phyloP scores from a whole-genome alignment of 2,888 invertebrate genomes.

The Chirona hameri region DNA sequence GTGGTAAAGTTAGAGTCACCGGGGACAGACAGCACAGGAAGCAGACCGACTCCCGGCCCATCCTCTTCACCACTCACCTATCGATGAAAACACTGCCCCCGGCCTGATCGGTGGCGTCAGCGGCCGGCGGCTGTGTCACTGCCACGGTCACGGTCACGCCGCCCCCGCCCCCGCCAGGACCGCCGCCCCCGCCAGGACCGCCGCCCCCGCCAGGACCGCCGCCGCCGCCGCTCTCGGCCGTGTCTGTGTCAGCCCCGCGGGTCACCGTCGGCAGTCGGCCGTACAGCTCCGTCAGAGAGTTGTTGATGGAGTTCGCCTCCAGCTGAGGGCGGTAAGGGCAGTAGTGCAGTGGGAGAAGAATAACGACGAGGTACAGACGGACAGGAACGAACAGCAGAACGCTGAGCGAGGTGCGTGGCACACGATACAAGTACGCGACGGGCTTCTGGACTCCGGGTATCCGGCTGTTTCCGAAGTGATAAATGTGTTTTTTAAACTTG shows the following conservation, averaged over 20 bases:
- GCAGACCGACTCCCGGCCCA: too few species aligned
- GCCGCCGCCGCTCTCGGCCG: background rate
- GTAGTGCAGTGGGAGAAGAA: background rate
- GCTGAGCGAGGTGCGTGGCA: too few species aligned
- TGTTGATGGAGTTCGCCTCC: background rate
- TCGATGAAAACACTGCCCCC: background rate
- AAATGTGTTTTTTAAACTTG: too few species aligned
- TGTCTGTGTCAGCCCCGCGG: background rate
- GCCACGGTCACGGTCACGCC: background rate
- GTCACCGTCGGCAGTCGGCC: background rate
- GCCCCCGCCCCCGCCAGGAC: background rate
- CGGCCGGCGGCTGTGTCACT: too few species aligned
- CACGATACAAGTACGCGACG: too few species aligned
- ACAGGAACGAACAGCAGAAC: too few species aligned
- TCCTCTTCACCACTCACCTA: background rate
- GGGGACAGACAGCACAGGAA: background rate
- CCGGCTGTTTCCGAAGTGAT: too few species aligned
- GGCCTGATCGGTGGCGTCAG: background rate
- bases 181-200: background rate
- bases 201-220: background rate
- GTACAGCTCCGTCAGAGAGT: conserved; percentile 26
- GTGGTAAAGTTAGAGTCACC: too few species aligned
- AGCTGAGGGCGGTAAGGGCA: background rate
- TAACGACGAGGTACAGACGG: too few species aligned
- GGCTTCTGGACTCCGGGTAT: too few species aligned